Evolutionary conservation across 2,797 vertebrate species (phyloP).

Genomic region (Pangasius djambal): DNA sequence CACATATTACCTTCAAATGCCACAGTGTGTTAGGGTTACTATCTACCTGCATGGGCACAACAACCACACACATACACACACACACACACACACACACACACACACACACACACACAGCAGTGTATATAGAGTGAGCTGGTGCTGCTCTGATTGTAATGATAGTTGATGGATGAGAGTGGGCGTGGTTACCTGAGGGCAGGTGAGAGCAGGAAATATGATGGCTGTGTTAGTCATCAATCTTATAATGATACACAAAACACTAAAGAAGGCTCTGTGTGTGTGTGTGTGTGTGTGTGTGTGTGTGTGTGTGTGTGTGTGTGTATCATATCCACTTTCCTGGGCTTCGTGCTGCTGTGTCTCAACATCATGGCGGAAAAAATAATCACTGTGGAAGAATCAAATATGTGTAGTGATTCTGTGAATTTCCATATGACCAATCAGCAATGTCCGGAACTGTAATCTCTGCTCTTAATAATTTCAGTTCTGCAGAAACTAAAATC

Average conservation of each 20-base stretch:
- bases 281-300: not conserved
- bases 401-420: not conserved
- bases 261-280: not conserved
- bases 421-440: not conserved
- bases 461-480: too few species aligned
- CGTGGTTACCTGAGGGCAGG: constrained; percentile 63
- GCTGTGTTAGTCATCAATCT: constrained; percentile 72
- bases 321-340: not conserved
- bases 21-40: not conserved
- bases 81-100: constrained; percentile 10
- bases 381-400: not conserved
- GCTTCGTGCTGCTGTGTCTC: not conserved
- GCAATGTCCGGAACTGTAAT: not conserved
- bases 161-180: constrained; percentile 58
- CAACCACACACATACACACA: not conserved
- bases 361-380: not conserved
- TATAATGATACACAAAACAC: constrained; percentile 52
- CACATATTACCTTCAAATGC: not conserved
- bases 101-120: not conserved
- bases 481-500: not conserved
- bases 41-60: not conserved
- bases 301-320: not conserved
- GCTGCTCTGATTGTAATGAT: not conserved
- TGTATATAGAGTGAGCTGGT: not conserved
- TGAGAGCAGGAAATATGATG: constrained; percentile 68